Base-by-base conservation (phyloP, 2,113 vertebrate genomes). In the Fregetta grallaria region DNA sequence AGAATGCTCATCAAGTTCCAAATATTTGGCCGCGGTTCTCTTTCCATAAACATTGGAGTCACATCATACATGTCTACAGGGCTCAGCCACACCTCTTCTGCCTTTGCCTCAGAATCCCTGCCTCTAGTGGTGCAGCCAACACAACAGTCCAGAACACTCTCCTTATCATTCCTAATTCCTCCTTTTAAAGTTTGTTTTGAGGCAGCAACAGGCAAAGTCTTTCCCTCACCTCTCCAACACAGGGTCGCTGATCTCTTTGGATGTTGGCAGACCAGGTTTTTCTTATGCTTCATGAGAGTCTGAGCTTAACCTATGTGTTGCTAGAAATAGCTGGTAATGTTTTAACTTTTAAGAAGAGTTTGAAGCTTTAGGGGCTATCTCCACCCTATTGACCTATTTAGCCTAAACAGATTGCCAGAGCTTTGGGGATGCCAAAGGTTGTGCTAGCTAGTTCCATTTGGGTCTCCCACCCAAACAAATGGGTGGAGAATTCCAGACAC, bases 1-100 rank as follows among this genome's bases (percentile, higher is more conserved):
- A 94, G 36, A 90, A 49, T 62, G 74, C 66, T 97, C 91, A 94
- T 83, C 86, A 73, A 73, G 53, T 96, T 96, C 94, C 89, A 97
- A 95, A 76, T 84, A 88, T 75, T 94, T 96, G 90, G 91, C 94
- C 83, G 30, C 1, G 0, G 34, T 58, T 85, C 53, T 95, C 58
- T 97, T 96, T 95, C 92, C 89, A 53, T 91, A 97, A 95, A 96
- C 89, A 97, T 53, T 96, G 88, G 94, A 94, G 80, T 81, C 76
- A 96, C 63, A 85, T 94, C 91, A 95, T 44, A 81, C 86, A 75
- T 75, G 52, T 89, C 96, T 92, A 84, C 83, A 84, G 30, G 72
- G 40, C 72, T 95, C 91, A 96, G 52, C 86, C 91, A 68, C 94
- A 92, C 92, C 86, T 94, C 65, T 81, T 92, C 77, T 91, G 80